Base-by-base conservation (phyloP, 2,113 vertebrate species). In the Actenoides lindsayi region DNA sequence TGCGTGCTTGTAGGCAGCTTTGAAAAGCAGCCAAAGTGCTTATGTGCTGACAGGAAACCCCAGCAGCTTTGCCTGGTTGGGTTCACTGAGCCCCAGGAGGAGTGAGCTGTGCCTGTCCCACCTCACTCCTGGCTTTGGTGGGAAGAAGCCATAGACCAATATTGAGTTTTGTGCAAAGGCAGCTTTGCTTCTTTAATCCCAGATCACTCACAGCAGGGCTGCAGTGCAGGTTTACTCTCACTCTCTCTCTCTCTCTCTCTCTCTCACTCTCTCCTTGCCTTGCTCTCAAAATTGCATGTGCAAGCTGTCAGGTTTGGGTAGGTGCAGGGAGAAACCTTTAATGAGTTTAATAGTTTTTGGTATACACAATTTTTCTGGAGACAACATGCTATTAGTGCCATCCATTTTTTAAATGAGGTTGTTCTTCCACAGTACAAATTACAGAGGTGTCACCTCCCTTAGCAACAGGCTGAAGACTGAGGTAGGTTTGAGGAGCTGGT, bases 21-120 rank as follows among this genome's bases (percentile, higher is more conserved):
- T 91, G 94, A 84, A 89, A 78, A 89, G 93, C 77, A 84, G 93
- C 94, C 94, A 92, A 42, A 78, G 51, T 59, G 78, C 77, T 69
- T 48, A 15, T 64, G 77, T 35, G 83, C 91, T 78, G 87, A 42
- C 91, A 78, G 93, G 96, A 87, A 95, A 91, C 87, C 84, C 91
- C 89, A 83, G 91, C 87, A 94, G 84, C 91, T 91, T 78, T 73
- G 89, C 82, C 48, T 76, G 44, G 27, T 16, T 23, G 93, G 41
- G 74, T 76, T 88, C 91, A 65, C 20, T 51, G 6, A 84, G 78
- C 39, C 84, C 25, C 31, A 39, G 63, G 77, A 75, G 73, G 64
- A 74, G 51, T 1, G 3, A 67, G 76, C 5, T 50, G 17, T 91
- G 85, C 74, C 80, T 44, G 77, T 89, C 57, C 53, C 67, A 54